These are phyloP conservation scores for Scomber scombrus DNA, from an alignment of 2,113 vertebrate genomes.

Conservation along the genomic window DNA sequence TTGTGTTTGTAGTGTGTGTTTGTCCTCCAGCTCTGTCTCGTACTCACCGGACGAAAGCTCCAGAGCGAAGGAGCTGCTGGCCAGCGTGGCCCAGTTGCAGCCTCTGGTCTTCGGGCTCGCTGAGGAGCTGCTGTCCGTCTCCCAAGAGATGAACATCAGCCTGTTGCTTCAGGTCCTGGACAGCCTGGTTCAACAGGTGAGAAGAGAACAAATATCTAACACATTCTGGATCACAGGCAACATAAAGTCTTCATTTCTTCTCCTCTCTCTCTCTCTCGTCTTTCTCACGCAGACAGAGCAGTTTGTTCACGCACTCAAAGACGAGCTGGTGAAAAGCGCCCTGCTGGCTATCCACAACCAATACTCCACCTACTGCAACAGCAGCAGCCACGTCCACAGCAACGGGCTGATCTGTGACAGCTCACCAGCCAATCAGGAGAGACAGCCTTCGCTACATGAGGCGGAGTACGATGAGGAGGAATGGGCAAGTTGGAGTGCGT, in stretches of 20 bases:
- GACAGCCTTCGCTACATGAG: slow-evolving; percentile 61
- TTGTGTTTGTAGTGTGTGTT: too few species aligned
- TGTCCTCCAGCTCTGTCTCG: slow-evolving; percentile 11
- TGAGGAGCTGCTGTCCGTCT: slow-evolving; percentile 71
- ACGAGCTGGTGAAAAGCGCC: slow-evolving; percentile 90
- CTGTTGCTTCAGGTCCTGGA: slow-evolving; percentile 58
- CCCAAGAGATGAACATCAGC: slow-evolving; percentile 13
- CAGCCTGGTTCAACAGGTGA: slow-evolving; percentile 54
- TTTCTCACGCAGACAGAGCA: slow-evolving; percentile 84
- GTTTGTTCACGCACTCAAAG: slow-evolving; percentile 92
- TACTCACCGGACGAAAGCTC: slow-evolving; percentile 58
- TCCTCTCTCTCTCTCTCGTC: slow-evolving; percentile 32
- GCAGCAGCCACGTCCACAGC: slow-evolving; percentile 79
- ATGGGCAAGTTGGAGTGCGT: slow-evolving; percentile 86
- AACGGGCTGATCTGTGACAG: slow-evolving; percentile 48
- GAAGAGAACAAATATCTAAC: neutral
- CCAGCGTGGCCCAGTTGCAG: slow-evolving; percentile 60
- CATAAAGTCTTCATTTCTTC: neutral
- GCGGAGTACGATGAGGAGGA: slow-evolving; percentile 90
- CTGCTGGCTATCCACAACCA: slow-evolving; percentile 87
- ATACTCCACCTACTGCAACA: slow-evolving; percentile 67
- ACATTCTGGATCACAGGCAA: too few species aligned
- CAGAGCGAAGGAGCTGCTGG: slow-evolving; percentile 67
- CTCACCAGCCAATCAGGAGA: slow-evolving; percentile 61
- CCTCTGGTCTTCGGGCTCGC: slow-evolving; percentile 69